Conservation (phyloP, 2,888 invertebrate species). For the Calliphora vomitoria region DNA sequence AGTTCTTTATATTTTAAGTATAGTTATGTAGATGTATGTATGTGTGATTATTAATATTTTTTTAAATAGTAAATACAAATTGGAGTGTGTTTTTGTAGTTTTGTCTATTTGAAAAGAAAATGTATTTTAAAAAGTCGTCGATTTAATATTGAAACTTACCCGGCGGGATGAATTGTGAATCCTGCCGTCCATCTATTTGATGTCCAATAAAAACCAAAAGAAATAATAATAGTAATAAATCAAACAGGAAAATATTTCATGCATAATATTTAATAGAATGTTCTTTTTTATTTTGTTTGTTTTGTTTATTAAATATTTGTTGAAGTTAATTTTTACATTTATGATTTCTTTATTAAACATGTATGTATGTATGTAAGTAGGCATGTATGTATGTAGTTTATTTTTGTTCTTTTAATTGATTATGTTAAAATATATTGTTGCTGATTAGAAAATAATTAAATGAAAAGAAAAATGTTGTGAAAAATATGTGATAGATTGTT, state of each 20-base stretch:
- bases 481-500: too few relatives aligned
- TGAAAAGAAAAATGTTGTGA: slow-evolving; percentile 27
- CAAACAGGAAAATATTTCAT: slow-evolving; percentile 84
- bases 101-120: slow-evolving; percentile 53
- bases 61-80: slow-evolving; percentile 3
- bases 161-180: slow-evolving; percentile 85
- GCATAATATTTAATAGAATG: slow-evolving; percentile 76
- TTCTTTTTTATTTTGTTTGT: slow-evolving; percentile 8
- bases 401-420: neutral
- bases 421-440: slow-evolving; percentile 44
- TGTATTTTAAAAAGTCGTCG: slow-evolving; percentile 53
- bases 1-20: neutral
- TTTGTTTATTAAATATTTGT: slow-evolving; percentile 1
- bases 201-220: slow-evolving; percentile 85
- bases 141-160: slow-evolving; percentile 82
- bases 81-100: slow-evolving; percentile 59
- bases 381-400: slow-evolving; percentile 8
- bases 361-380: neutral
- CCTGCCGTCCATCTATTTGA: slow-evolving; percentile 85
- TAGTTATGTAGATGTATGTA: neutral
- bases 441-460: slow-evolving; percentile 53
- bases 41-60: neutral
- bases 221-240: slow-evolving; percentile 83
- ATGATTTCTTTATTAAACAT: slow-evolving; percentile 23
- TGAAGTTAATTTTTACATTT: neutral